Base-by-base conservation (phyloP, 2,888 invertebrate genomes). In the Luffia ferchaultella region DNA sequence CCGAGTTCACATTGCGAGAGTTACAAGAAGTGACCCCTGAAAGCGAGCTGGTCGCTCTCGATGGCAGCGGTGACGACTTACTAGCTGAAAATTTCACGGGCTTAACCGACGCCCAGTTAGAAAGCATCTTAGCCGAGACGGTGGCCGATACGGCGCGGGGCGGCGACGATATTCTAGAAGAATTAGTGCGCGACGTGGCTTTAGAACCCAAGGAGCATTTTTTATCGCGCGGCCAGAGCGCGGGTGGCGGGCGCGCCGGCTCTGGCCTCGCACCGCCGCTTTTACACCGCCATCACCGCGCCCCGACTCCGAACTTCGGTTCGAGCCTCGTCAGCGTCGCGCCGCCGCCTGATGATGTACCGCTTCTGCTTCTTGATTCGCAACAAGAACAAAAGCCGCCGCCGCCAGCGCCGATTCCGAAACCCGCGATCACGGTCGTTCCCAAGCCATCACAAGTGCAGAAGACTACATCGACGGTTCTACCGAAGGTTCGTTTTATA, bases 1-100 rank as follows among this genome's bases (percentile, higher is more conserved):
- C 77, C 0, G 83, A 86, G 59, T 86, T 88, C 67, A 85, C 85
- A 1, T 73, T 87, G 16, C 75, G 71, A 1, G 73, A 76, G 18
- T 62, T 85, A 17, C 66, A 68, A 0, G 75, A 74, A n/a, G 49
- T 62, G 12, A 54, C 54, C 12, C 5, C 56, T 60, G 30, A 30
- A 20, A 48, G 7, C 48, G 50, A 2, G 69, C 5, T 3, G 3
- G 30, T 9, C 5, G 45, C 17, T 3, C 43, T 43, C 16, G 17
- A 43, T 16, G 43, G 3, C n/a, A n/a, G 7, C 7, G 18, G 18
- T 0, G 75, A 76, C 0, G 73, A 77, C 48, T 53, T 74, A 7
- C 53, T 73, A 1, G 55, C 56, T 0, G 75, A 76, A 1, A 70
- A 71, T 53, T 70, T 76, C 55, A 70, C 66, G 52, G 76, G 73